Percentiles rank a stretch among this genome's conserved stretches.
These are phyloP conservation scores for Macrotus californicus DNA, from an alignment of 2,113 vertebrate genomes.

Conservation along the genomic window DNA sequence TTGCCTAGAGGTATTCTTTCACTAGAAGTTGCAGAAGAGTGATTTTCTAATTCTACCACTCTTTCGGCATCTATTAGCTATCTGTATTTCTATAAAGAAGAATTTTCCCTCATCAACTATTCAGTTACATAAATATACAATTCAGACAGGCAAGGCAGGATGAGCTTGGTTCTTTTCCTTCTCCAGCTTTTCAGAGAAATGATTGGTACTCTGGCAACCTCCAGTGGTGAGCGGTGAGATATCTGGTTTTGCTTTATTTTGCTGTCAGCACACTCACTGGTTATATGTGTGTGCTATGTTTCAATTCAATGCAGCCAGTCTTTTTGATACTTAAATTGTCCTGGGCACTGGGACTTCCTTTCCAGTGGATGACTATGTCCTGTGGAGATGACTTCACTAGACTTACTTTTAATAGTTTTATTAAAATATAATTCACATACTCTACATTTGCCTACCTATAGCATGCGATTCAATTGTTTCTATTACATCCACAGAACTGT, in stretches of 20 bases:
- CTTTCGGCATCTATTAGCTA: background rate
- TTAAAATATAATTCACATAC: background rate
- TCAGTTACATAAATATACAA: background rate
- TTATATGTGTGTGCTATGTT: background rate
- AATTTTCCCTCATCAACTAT: background rate
- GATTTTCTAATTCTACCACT: background rate
- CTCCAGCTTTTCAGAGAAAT: background rate
- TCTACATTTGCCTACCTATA: background rate
- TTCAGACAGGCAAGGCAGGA: background rate
- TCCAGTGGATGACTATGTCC: background rate
- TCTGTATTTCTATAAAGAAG: background rate
- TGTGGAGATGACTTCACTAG: background rate
- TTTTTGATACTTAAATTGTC: background rate
- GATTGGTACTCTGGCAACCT: conserved; percentile 34
- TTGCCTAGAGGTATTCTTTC: background rate
- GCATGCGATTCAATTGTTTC: background rate
- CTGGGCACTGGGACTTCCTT: background rate
- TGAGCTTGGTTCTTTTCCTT: background rate
- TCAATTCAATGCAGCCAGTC: background rate
- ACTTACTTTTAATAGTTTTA: background rate
- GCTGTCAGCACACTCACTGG: background rate
- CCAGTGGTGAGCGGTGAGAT: conserved; percentile 38
- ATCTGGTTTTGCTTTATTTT: background rate
- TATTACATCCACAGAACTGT: background rate
- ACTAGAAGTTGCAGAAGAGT: background rate